A percentile compares a stretch with the other conserved stretches of the same genome.
Conservation (phyloP, 2,888 invertebrate species). For the Beris morrisii region DNA sequence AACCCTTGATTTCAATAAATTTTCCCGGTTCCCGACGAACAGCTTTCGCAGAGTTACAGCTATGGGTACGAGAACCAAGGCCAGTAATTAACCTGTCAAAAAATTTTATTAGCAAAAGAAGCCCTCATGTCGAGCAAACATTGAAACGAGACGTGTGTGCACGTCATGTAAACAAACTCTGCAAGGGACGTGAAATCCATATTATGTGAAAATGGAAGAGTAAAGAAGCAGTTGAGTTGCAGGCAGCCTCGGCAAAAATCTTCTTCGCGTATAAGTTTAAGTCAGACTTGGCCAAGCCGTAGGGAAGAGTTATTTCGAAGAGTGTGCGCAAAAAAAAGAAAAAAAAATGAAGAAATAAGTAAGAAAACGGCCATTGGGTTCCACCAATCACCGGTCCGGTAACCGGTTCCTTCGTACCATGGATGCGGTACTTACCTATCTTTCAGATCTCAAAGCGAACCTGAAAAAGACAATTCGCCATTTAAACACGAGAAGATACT, state of each 20-base stretch:
- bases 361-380: slow-evolving; percentile 23
- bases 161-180: slow-evolving; percentile 15
- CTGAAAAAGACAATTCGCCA: slow-evolving; percentile 25
- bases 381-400: slow-evolving; percentile 12
- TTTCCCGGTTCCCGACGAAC: neutral
- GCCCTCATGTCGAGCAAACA: slow-evolving; percentile 19
- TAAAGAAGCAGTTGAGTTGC: too few species aligned
- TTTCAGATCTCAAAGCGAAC: slow-evolving; percentile 13
- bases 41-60: neutral
- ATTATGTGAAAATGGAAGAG: neutral
- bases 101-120: slow-evolving; percentile 20
- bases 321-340: too few species aligned
- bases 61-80: slow-evolving; percentile 4
- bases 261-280: too few species aligned
- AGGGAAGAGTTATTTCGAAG: too few species aligned
- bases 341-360: neutral
- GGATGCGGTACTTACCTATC: slow-evolving; percentile 25
- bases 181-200: slow-evolving; percentile 5
- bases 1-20: slow-evolving; percentile 28
- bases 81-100: slow-evolving; percentile 28
- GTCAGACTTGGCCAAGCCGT: too few species aligned
- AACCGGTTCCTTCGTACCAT: slow-evolving; percentile 24
- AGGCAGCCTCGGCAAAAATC: too few species aligned
- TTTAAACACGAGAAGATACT: slow-evolving; percentile 1
- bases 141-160: slow-evolving; percentile 18